Base-by-base conservation (phyloP, 1,140 invertebrate genomes). In the Neodiprion pinetum region DNA sequence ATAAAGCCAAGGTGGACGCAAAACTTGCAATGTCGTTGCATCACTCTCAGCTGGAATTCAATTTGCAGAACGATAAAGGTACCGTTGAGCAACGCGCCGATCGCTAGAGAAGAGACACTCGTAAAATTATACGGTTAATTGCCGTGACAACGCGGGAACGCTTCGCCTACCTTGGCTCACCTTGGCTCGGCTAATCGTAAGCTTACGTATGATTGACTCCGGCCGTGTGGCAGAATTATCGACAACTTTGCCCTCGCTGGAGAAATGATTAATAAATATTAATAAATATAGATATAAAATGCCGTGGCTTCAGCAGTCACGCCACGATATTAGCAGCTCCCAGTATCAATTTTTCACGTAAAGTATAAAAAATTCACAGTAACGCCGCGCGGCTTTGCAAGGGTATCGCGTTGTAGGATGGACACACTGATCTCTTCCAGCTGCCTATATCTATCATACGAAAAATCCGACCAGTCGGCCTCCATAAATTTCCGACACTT, bases 11-110 rank as follows among this genome's bases (percentile, higher is more conserved):
- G 67, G 67, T 17, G 67, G 67, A 69, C 67, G 67, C 11, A 69
- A 14, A 69, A 69, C 67, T 69, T 69, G 53, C 53, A 61, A 61
- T 61, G 5, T 61, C 9, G 53, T 61, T 61, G 53, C 53, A 61
- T 67, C 68, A 66, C n/a, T 17, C 68, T 67, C 73, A 72, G 72
- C 68, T 67, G 72, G 66, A 78, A 80, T 82, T 80, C 76, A 80
- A 80, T 79, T 76, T 69, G 73, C 77, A 71, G 73, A 67, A 76
- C 69, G 71, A 50, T 50, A 50, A 71, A 71, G 70, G 48, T 71
- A 71, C 70, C 70, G 70, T 71, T 71, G 40, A 48, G 21, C 70
- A 71, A 71, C 9, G 70, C 21, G 70, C 48, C 70, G 48, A 23
- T 71, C 70, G 48, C 70, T 23, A n/a, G 28, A 40, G n/a, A 50